Percentiles rank a stretch among this genome's conserved stretches.
Evolutionary conservation across 1,140 invertebrate genomes (phyloP).

Genomic region (Drosophila watanabei): DNA sequence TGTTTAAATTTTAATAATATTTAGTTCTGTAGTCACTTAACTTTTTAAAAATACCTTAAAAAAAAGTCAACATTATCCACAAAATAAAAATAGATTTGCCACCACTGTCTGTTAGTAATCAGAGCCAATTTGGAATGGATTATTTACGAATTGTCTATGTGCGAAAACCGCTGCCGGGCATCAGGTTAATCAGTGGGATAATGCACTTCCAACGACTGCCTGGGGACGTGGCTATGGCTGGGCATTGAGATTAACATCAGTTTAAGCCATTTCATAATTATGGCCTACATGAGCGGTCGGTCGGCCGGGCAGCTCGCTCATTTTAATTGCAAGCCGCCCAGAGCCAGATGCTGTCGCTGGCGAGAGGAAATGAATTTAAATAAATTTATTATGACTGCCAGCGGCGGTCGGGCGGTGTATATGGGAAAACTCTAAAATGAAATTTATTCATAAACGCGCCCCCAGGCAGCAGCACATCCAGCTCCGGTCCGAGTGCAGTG

Average conservation of each 20-base stretch:
- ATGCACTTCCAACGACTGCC: constrained; percentile 55
- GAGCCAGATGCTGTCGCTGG: constrained; percentile 46
- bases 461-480: constrained; percentile 35
- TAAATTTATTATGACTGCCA: constrained; percentile 80
- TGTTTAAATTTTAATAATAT: too few species aligned
- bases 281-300: constrained; percentile 70
- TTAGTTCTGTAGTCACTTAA: too few species aligned
- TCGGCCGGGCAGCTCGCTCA: constrained; percentile 55
- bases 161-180: constrained; percentile 8
- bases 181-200: constrained; percentile 44
- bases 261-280: constrained; percentile 84
- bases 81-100: not conserved
- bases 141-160: constrained; percentile 29
- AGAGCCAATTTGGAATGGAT: constrained; percentile 44
- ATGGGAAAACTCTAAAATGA: constrained; percentile 80
- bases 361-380: constrained; percentile 79
- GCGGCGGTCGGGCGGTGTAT: constrained; percentile 48
- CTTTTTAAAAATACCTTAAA: too few species aligned
- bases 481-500: constrained; percentile 4
- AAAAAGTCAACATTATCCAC: not conserved
- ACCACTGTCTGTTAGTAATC: constrained; percentile 18
- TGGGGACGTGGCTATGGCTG: constrained; percentile 50
- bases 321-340: constrained; percentile 71
- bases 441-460: constrained; percentile 81
- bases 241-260: constrained; percentile 78